Evolutionary conservation across 2,888 invertebrate genomes (phyloP).

Genomic region (Latrodectus elegans): DNA sequence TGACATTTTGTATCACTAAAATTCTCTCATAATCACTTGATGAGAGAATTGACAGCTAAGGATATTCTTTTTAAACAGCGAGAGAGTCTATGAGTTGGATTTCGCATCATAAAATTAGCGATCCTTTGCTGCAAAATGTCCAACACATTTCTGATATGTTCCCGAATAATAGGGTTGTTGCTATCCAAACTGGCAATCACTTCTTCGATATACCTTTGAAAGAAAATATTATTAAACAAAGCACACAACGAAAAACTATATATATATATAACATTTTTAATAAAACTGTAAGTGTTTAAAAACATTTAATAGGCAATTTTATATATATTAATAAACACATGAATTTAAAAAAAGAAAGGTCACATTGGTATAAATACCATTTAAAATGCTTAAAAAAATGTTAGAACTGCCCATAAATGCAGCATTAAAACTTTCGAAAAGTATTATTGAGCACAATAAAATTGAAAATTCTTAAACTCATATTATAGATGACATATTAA

Average conservation of each 20-base stretch:
- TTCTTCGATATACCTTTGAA: conserved; percentile 87
- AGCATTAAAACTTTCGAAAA: no score
- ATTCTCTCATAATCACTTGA: conserved; percentile 18
- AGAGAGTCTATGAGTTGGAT: conserved; percentile 81
- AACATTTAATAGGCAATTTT: neutral
- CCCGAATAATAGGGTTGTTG: conserved; percentile 84
- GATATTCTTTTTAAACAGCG: conserved; percentile 83
- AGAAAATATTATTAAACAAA: neutral
- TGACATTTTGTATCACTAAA: neutral
- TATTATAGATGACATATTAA: no score
- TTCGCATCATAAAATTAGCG: conserved; percentile 80
- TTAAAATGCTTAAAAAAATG: no score
- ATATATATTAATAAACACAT: no score
- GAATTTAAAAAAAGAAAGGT: no score
- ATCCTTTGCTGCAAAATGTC: conserved; percentile 85
- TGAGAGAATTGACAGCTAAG: conserved; percentile 79
- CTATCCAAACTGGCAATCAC: conserved; percentile 88
- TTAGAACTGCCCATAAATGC: no score
- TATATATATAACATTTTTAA: neutral
- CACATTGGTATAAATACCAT: no score
- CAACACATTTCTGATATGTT: conserved; percentile 87
- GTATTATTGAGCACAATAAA: no score
- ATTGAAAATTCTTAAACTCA: no score
- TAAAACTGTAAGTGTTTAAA: neutral
- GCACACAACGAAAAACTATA: neutral